Base-by-base conservation (phyloP, 2,797 vertebrate species). In the Gallinago solitaria region DNA sequence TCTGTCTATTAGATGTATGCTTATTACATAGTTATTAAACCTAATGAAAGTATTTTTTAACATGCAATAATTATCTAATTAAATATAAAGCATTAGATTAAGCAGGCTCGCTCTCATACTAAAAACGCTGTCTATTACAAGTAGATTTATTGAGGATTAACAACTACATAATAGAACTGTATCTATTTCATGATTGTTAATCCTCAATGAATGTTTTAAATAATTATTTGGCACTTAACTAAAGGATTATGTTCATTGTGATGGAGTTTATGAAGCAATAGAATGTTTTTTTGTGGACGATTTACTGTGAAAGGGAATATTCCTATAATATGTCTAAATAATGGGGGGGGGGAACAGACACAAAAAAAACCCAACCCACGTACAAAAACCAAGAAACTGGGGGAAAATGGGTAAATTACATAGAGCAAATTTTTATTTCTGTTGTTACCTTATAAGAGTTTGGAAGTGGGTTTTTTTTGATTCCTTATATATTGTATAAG, bases 101-200 rank as follows among this genome's bases (percentile, higher is more conserved):
- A 97, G 61, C 70, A 97, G 85, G 82, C 85, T 93, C 85, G 90
- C 78, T 87, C 89, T 92, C 80, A 54, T 92, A 70, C 81, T 95
- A 78, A 97, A 97, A 97, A 95, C 78, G 82, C 94, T 96, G 94
- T 91, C 96, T 97, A 96, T 96, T 97, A 87, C 94, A 92, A 96
- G 94, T 97, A 97, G 96, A 95, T 97, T 97, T 97, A 97, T 97
- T 85, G 94, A 93, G 96, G 97, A 97, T 97, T 97, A 97, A 90
- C 96, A 90, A 84, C 90, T 96, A 83, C 87, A 94, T 95, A 97
- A 97, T 97, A 96, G 90, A 97, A 96, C 65, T 86, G 94, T 95
- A 96, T 97, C 97, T 97, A 96, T 97, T 97, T 96, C 93, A 95
- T 61, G 93, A 95, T 94, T 95, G 95, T 90, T 97, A 97, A 97